phyloP scores from a whole-genome alignment of 2,797 vertebrate genomes.

The Tenualosa ilisha region DNA sequence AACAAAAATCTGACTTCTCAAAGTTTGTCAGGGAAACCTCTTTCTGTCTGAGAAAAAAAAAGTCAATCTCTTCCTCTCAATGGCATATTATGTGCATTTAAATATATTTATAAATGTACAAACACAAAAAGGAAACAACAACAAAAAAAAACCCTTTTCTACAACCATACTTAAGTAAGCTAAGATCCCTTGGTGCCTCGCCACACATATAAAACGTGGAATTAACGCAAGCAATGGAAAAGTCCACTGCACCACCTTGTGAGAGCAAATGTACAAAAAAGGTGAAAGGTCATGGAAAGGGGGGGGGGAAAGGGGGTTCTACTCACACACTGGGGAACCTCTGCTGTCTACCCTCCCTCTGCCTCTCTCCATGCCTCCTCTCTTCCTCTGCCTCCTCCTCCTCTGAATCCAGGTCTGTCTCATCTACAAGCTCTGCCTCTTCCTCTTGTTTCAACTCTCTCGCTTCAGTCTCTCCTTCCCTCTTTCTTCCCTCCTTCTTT shows the following conservation, averaged over 20 bases:
- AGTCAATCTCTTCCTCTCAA: constrained; percentile 47
- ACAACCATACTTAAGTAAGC: constrained; percentile 21
- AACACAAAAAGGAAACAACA: constrained; percentile 56
- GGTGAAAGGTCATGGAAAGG: constrained; percentile 37
- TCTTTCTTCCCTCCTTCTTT: constrained; percentile 56
- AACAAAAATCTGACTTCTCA: neutral
- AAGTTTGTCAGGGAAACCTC: neutral
- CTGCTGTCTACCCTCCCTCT: constrained; percentile 67
- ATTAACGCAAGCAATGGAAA: constrained; percentile 23
- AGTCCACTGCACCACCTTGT: constrained; percentile 3
- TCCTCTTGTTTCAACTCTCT: constrained; percentile 50
- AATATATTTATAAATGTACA: constrained; percentile 70
- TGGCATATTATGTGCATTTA: constrained; percentile 57
- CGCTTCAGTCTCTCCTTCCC: constrained; percentile 51
- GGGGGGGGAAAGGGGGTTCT: constrained; percentile 51
- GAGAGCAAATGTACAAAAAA: constrained; percentile 27
- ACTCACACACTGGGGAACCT: constrained; percentile 78
- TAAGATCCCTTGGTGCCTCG: constrained; percentile 60
- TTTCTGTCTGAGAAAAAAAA: constrained; percentile 23
- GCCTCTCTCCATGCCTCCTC: constrained; percentile 55
- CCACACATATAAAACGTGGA: constrained; percentile 12
- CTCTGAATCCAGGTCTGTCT: constrained; percentile 62
- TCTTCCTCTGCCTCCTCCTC: constrained; percentile 61
- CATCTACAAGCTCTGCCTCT: constrained; percentile 73
- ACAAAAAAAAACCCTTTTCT: constrained; percentile 37